These are phyloP conservation scores for Anthopleura sola DNA, from an alignment of 64 coral and sea anemone genomes.

Conservation along the genomic window DNA sequence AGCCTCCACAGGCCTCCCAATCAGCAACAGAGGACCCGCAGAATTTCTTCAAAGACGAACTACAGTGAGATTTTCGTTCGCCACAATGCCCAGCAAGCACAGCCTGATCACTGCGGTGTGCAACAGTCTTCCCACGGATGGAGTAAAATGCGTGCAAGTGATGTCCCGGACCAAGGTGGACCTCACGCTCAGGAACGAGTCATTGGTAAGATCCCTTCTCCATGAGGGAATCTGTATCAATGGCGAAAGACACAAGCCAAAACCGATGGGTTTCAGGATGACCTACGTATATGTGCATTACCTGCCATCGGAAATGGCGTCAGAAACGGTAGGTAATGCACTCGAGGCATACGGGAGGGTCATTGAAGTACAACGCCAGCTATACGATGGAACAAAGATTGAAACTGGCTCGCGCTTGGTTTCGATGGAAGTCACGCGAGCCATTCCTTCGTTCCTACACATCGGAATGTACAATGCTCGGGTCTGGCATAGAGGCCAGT, in stretches of 20 bases:
- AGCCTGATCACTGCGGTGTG: neutral
- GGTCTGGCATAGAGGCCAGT: no score
- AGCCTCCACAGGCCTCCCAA: no score
- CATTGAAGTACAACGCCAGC: neutral
- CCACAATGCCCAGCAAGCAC: rapidly evolving
- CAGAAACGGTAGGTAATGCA: neutral
- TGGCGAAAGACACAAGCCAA: neutral
- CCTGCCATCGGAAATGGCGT: neutral
- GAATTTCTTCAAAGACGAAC: neutral
- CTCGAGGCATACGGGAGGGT: neutral
- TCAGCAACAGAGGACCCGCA: no score
- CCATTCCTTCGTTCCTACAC: neutral
- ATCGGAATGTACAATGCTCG: no score
- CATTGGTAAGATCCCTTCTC: neutral
- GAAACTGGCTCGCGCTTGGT: neutral
- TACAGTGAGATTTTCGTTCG: neutral
- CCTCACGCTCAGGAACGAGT: neutral
- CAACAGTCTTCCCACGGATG: neutral
- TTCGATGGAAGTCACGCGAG: neutral
- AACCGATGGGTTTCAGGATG: neutral
- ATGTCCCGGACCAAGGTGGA: neutral
- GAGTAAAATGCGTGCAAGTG: neutral
- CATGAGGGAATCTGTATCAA: neutral
- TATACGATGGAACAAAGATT: neutral
- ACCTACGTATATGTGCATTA: neutral